Evolutionary conservation across 1,140 invertebrate genomes (phyloP), one percentile per base, ranked within the genome.

Genomic region (Brachionus paranguensis): DNA sequence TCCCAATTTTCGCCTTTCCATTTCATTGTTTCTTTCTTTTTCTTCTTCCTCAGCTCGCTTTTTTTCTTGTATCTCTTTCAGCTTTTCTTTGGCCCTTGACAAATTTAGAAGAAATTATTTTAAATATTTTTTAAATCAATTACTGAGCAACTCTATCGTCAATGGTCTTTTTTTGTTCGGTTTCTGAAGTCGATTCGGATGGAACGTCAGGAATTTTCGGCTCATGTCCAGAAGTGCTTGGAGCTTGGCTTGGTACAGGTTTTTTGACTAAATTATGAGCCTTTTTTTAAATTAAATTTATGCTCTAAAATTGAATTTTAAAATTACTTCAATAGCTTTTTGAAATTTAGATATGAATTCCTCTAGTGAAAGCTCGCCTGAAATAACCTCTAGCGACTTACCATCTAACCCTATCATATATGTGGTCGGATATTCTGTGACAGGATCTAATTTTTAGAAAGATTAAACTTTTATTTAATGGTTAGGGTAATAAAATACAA

Each of bases 1-100:
- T 0, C 93, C 94, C 27, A 92, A 87, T 85, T 92, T 91, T 3
- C 94, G 91, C 8, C 94, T 91, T 84, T 94, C 92, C 3, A 93
- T 86, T 88, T 95, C 94, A 81, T 91, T 92, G 76, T 91, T 87
- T 84, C 89, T 92, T 86, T 92, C 92, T 86, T 91, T 88, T 89
- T 91, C 78, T 64, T 81, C 78, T 60, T 81, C 78, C 64, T 81
- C 78, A 60, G 12, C 14, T 14, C 53, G 7, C 43, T 81, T 81
- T 64, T 81, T 60, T 37, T 81, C 78, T 64, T 81, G 78, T 14
- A 81, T 81, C 60, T 81, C 14, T 47, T 45, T 81, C 6, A 81
- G 53, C 27, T 81, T 81, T 41, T 81, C 78, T 20, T 68, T 60
- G 29, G 78, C 78, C 60, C 78, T 81, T n/a, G 1, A 74, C 8